Evolutionary conservation across 1,140 invertebrate species (phyloP).

Genomic region (Limonius californicus): DNA sequence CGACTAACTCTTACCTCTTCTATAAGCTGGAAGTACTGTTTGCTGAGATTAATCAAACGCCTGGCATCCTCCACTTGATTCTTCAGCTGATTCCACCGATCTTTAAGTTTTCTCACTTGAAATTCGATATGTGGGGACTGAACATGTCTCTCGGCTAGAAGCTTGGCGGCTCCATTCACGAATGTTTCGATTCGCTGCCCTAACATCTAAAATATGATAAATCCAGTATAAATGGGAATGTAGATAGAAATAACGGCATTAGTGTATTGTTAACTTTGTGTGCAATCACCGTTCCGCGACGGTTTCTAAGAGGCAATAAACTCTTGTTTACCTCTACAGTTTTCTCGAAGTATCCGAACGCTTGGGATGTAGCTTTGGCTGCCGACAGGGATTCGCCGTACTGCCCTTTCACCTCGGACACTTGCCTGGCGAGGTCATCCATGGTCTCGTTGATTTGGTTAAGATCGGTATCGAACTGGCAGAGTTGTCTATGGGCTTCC

Average conservation of each 20-base stretch:
- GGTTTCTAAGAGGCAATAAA: background rate
- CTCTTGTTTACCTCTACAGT: constrained; percentile 66
- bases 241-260: too few relatives aligned
- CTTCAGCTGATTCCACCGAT: constrained; percentile 71
- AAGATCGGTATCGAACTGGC: constrained; percentile 68
- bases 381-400: constrained; percentile 69
- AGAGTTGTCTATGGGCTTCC: constrained; percentile 62
- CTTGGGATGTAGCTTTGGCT: constrained; percentile 64
- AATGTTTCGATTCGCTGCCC: constrained; percentile 72
- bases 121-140: constrained; percentile 58
- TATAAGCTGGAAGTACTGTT: constrained; percentile 57
- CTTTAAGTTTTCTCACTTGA: constrained; percentile 63
- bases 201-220: constrained; percentile 55
- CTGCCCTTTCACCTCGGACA: constrained; percentile 60
- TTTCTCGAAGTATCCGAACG: constrained; percentile 75
- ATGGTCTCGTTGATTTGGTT: constrained; percentile 70
- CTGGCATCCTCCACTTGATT: constrained; percentile 64
- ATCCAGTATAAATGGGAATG: background rate
- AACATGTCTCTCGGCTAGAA: constrained; percentile 56
- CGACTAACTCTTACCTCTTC: constrained; percentile 48
- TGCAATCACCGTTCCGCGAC: constrained; percentile 13
- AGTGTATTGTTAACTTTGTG: too few relatives aligned
- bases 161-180: constrained; percentile 63
- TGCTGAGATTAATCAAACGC: constrained; percentile 53
- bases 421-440: constrained; percentile 61